These are phyloP conservation scores for Rana temporaria DNA, from an alignment of 2,113 vertebrate species.

Conservation along the genomic window DNA sequence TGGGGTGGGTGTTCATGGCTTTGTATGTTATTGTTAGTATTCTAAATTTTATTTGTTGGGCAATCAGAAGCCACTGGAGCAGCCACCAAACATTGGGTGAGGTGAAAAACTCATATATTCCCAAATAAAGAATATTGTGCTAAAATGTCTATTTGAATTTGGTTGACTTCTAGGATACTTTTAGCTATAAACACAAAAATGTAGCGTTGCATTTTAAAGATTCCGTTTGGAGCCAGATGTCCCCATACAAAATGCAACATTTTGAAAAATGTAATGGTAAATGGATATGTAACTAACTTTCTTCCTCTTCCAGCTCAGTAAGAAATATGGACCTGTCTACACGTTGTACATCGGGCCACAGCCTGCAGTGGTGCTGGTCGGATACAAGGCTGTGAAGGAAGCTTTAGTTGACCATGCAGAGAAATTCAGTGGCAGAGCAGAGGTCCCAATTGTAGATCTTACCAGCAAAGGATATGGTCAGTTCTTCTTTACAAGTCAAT, in stretches of 20 bases:
- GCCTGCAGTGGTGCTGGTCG: slow-evolving; percentile 69
- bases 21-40: too few species aligned
- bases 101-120: too few species aligned
- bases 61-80: too few species aligned
- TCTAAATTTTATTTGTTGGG: too few species aligned
- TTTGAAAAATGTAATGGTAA: too few species aligned
- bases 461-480: slow-evolving; percentile 70
- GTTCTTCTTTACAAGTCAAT: slow-evolving; percentile 9
- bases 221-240: too few species aligned
- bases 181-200: neutral
- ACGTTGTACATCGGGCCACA: slow-evolving; percentile 66
- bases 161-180: neutral
- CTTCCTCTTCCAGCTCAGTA: slow-evolving; percentile 61
- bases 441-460: slow-evolving; percentile 63
- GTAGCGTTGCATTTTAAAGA: neutral
- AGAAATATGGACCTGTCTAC: slow-evolving; percentile 69
- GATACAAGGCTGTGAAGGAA: slow-evolving; percentile 69
- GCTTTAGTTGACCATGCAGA: slow-evolving; percentile 66
- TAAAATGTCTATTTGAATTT: neutral
- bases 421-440: slow-evolving; percentile 68
- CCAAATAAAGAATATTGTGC: neutral
- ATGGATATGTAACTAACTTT: neutral
- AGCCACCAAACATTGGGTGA: too few species aligned
- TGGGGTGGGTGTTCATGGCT: too few species aligned
- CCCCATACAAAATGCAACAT: neutral